Percentiles rank a stretch among this genome's conserved stretches.
Evolutionary conservation across 2,113 vertebrate genomes (phyloP).

Genomic region (Aplodontia rufa): DNA sequence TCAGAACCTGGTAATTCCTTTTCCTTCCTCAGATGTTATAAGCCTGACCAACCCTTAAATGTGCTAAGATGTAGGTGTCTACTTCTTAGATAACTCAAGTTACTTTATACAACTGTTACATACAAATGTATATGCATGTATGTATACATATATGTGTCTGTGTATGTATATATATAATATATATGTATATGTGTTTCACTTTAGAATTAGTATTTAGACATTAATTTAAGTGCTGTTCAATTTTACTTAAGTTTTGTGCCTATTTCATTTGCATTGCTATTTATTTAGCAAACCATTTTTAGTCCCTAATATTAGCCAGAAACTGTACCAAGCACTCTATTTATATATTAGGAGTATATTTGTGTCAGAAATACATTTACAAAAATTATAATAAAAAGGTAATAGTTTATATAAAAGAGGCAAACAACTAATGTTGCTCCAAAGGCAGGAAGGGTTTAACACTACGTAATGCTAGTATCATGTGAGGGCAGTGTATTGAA

Average conservation of each 20-base stretch:
- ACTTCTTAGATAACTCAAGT: neutral
- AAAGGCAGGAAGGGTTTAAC: neutral
- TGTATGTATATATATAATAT: too few species aligned
- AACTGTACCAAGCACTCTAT: neutral
- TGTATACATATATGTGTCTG: too few species aligned
- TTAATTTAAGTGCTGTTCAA: neutral
- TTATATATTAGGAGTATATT: neutral
- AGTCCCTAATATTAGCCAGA: neutral
- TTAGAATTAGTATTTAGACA: neutral
- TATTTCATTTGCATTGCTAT: neutral
- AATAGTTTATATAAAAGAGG: neutral
- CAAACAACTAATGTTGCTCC: neutral
- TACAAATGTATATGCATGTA: too few species aligned
- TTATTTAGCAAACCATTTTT: neutral
- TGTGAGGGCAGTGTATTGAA: rapidly evolving
- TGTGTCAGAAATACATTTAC: neutral
- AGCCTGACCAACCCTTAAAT: neutral
- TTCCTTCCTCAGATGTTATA: neutral
- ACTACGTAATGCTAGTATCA: too few species aligned
- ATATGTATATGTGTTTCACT: neutral
- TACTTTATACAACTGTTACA: too few species aligned
- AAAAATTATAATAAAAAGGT: neutral
- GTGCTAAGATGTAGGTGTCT: too few species aligned
- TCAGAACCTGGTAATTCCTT: neutral
- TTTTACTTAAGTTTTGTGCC: neutral